These are phyloP conservation scores for Cuculus canorus DNA, from an alignment of 2,797 vertebrate species.

Conservation along the genomic window DNA sequence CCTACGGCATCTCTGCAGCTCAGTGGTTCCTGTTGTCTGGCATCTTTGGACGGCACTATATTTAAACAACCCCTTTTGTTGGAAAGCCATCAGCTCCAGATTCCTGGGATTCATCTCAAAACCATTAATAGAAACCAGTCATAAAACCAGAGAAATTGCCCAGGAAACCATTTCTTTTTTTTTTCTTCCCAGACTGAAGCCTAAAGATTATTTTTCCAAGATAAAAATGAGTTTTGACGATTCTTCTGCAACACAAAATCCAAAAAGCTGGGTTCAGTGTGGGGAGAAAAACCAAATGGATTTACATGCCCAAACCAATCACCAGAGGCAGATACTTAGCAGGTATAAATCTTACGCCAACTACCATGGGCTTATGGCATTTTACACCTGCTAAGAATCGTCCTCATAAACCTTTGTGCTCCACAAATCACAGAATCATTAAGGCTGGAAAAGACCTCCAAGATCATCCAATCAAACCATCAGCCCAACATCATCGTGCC, in stretches of 20 bases:
- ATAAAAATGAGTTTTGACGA: neutral
- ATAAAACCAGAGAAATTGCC: slow-evolving; percentile 60
- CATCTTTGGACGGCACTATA: neutral
- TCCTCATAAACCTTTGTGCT: neutral
- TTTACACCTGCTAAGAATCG: neutral
- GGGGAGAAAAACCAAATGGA: neutral
- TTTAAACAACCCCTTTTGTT: neutral
- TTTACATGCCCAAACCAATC: neutral
- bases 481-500: no score
- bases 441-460: no score
- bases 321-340: neutral
- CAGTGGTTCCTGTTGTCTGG: neutral
- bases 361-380: neutral
- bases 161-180: slow-evolving; percentile 38
- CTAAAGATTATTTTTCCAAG: slow-evolving; percentile 15
- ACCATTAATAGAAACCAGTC: slow-evolving; percentile 62
- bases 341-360: neutral
- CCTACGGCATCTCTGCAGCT: neutral
- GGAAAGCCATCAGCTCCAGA: slow-evolving; percentile 28
- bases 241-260: neutral
- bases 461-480: no score
- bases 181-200: slow-evolving; percentile 2
- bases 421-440: neutral
- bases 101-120: slow-evolving; percentile 65
- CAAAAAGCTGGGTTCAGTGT: neutral